phyloP scores from a whole-genome alignment of 2,888 invertebrate species.

The Scrobipalpa costella region DNA sequence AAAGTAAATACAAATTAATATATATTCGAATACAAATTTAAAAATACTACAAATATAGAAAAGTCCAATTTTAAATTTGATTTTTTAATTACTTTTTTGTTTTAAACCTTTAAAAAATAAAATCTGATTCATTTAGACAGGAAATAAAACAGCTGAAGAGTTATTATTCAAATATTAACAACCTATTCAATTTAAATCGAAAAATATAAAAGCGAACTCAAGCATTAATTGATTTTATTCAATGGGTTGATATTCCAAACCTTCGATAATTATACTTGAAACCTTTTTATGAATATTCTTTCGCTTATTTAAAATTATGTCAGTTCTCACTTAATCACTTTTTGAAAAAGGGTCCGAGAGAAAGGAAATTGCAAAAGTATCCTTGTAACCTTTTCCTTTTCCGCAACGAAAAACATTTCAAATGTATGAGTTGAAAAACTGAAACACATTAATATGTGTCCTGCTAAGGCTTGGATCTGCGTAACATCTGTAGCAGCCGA shows the following conservation, averaged over 20 bases:
- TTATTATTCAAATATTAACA: too few relatives aligned
- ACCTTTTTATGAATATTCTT: background rate
- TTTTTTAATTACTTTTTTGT: too few relatives aligned
- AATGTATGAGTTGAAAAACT: slow-evolving; percentile 18
- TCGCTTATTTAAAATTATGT: background rate
- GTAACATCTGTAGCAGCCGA: slow-evolving; percentile 31
- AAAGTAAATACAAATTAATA: too few relatives aligned
- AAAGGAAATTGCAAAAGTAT: background rate
- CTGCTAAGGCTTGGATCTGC: slow-evolving; percentile 22
- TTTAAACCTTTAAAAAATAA: too few relatives aligned
- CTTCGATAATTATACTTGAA: background rate
- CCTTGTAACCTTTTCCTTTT: too few relatives aligned
- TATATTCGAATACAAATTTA: too few relatives aligned
- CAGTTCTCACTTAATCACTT: background rate
- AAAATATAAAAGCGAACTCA: background rate
- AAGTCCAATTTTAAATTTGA: too few relatives aligned
- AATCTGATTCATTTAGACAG: too few relatives aligned
- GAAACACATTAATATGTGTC: slow-evolving; percentile 34
- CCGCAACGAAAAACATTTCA: background rate
- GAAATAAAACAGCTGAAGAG: too few relatives aligned
- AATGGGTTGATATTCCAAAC: background rate
- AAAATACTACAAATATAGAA: too few relatives aligned
- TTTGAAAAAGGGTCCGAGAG: background rate
- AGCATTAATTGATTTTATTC: background rate
- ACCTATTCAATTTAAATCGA: too few relatives aligned